Percentiles rank a stretch among this genome's conserved stretches.
Evolutionary conservation across 1,140 invertebrate species (phyloP).

Genomic region (Hirudo medicinalis): DNA sequence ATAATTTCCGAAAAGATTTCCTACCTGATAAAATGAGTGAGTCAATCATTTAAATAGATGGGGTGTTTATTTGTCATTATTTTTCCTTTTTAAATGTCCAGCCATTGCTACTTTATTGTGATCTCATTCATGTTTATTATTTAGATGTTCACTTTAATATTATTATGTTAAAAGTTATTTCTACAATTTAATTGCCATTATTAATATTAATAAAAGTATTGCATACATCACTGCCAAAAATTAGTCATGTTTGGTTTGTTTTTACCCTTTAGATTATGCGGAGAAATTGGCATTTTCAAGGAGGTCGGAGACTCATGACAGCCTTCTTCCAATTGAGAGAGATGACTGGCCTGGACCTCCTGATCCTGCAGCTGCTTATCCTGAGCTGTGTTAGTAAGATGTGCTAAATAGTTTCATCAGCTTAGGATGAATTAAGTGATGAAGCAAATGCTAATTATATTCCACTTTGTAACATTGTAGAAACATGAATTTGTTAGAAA

Average conservation of each 20-base stretch:
- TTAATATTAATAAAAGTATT: too few relatives aligned
- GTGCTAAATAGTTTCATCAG: too few relatives aligned
- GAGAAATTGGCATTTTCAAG: conserved; percentile 54
- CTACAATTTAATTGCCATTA: background rate
- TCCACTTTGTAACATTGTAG: too few relatives aligned
- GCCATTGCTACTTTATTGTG: too few relatives aligned
- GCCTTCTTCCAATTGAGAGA: conserved; percentile 68
- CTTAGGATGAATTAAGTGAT: too few relatives aligned
- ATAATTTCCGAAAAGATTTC: conserved; percentile 32
- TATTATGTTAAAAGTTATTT: conserved; percentile 8
- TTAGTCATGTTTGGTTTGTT: too few relatives aligned
- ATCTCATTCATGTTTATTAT: background rate
- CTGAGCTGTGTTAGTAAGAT: conserved; percentile 34
- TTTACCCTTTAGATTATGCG: background rate
- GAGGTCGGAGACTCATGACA: conserved; percentile 83
- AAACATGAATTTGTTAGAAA: too few relatives aligned
- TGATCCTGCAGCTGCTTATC: conserved; percentile 56
- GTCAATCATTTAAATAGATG: background rate
- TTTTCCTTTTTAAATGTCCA: too few relatives aligned
- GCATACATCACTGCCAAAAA: too few relatives aligned
- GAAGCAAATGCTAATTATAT: too few relatives aligned
- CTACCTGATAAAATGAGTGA: conserved; percentile 12
- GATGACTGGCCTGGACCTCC: conserved; percentile 98
- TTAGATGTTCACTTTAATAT: background rate
- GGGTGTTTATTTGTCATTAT: too few relatives aligned